phyloP scores from a whole-genome alignment of 1,140 invertebrate genomes.

The Cylas formicarius region DNA sequence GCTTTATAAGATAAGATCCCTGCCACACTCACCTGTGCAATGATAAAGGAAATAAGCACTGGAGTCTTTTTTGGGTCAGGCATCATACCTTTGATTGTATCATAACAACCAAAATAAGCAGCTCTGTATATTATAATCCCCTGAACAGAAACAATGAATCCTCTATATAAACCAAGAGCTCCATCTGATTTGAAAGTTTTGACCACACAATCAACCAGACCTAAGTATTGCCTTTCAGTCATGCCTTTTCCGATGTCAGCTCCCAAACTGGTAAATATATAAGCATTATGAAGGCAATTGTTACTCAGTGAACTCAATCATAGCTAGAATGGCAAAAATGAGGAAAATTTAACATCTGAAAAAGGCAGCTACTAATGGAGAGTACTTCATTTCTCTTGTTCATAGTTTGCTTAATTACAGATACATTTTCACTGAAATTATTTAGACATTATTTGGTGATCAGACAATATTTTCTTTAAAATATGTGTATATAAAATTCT shows the following conservation, averaged over 20 bases:
- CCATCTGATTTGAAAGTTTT: conserved; percentile 84
- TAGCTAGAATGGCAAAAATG: too few species aligned
- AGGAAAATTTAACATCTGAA: not conserved
- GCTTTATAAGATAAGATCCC: conserved; percentile 1
- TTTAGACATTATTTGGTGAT: too few species aligned
- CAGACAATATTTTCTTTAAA: too few species aligned
- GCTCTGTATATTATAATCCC: conserved; percentile 83
- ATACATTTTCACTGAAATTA: not conserved
- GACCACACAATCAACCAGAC: conserved; percentile 71
- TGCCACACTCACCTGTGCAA: conserved; percentile 60
- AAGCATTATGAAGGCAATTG: conserved; percentile 10
- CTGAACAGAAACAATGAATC: conserved; percentile 85
- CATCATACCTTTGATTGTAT: conserved; percentile 83
- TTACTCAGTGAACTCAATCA: conserved; percentile 1
- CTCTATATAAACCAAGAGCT: conserved; percentile 75
- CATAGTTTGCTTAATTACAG: not conserved
- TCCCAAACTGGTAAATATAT: conserved; percentile 55
- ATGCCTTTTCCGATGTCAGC: conserved; percentile 74
- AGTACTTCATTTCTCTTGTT: not conserved
- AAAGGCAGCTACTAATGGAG: not conserved
- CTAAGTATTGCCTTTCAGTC: conserved; percentile 71
- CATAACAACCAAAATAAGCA: conserved; percentile 89
- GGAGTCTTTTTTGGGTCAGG: conserved; percentile 76
- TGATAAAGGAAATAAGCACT: conserved; percentile 69
- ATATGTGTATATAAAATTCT: too few species aligned